Conservation (phyloP, 1,140 invertebrate genomes). For the Melanaphis sacchari region DNA sequence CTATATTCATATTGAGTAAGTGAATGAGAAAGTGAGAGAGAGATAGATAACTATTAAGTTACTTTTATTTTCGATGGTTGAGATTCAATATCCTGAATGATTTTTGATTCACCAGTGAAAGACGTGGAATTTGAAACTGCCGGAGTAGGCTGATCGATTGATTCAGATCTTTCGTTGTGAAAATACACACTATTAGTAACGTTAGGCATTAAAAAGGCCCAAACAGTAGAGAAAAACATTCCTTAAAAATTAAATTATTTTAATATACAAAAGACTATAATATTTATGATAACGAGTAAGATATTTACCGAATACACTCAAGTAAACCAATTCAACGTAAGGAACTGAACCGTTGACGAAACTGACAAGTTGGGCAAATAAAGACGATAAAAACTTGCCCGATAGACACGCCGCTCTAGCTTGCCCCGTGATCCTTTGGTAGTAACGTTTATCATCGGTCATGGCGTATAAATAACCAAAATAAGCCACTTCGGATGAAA, state of each 20-base stretch:
- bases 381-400: constrained; percentile 45
- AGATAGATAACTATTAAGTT: background rate
- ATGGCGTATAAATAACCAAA: constrained; percentile 93
- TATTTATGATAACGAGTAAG: background rate
- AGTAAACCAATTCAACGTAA: background rate
- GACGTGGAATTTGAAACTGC: background rate
- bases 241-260: constrained; percentile 64
- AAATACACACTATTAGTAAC: constrained; percentile 73
- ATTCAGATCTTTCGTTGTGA: background rate
- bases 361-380: constrained; percentile 23
- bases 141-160: background rate
- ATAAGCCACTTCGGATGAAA: constrained; percentile 90
- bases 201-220: constrained; percentile 78
- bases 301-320: constrained; percentile 29
- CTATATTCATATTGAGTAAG: background rate
- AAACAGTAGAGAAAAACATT: constrained; percentile 74
- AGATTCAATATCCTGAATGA: background rate
- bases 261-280: background rate
- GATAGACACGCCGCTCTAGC: constrained; percentile 37
- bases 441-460: constrained; percentile 74
- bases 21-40: too few relatives aligned
- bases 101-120: background rate
- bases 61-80: background rate
- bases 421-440: constrained; percentile 76
- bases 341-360: constrained; percentile 43